phyloP scores from a whole-genome alignment of 2,113 vertebrate species.

The Rhombomys opimus region DNA sequence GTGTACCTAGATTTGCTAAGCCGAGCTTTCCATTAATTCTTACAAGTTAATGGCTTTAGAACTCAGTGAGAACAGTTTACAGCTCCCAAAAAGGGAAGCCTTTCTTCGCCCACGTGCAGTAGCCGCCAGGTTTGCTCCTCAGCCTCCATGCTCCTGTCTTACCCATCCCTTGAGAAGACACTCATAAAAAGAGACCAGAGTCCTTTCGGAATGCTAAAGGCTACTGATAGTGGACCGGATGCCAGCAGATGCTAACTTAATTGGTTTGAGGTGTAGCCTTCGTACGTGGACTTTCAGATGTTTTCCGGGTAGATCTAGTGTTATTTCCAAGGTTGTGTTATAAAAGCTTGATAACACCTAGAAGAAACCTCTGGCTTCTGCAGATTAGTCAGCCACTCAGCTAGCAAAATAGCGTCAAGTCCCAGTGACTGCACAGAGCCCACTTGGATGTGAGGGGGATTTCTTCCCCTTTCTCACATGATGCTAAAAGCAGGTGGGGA shows the following conservation, averaged over 20 bases:
- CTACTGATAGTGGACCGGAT: too few relatives aligned
- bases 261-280: neutral
- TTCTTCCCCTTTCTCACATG: neutral
- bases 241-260: neutral
- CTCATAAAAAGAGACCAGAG: neutral
- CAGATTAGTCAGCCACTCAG: neutral
- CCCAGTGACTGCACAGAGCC: neutral
- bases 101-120: neutral
- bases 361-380: neutral
- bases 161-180: conserved; percentile 4
- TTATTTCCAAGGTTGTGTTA: neutral
- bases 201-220: neutral
- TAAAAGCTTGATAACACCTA: neutral
- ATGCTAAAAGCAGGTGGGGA: neutral
- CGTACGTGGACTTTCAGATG: neutral
- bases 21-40: neutral
- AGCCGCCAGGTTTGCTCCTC: neutral
- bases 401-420: neutral
- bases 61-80: conserved; percentile 27
- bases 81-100: neutral
- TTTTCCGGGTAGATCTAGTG: neutral
- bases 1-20: neutral
- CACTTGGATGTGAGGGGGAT: neutral
- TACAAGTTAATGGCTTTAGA: conserved; percentile 7
- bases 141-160: neutral